These are phyloP conservation scores for Ectobius pallidus DNA, from an alignment of 2,888 invertebrate genomes.

Conservation along the genomic window DNA sequence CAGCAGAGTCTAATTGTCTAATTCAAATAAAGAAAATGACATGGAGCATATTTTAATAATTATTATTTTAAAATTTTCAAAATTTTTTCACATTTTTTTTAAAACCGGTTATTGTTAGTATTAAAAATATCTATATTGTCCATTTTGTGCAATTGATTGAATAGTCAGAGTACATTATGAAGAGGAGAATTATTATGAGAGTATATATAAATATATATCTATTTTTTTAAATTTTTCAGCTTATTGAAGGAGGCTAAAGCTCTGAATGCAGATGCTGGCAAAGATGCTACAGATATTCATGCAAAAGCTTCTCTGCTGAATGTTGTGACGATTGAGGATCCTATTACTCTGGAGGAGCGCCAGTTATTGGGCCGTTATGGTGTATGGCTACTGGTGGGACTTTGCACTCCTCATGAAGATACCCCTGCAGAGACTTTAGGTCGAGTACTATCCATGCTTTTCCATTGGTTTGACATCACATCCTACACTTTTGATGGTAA, in stretches of 20 bases:
- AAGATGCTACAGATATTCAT: constrained; percentile 57
- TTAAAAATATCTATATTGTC: too few species aligned
- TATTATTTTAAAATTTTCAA: too few species aligned
- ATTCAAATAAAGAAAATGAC: too few species aligned
- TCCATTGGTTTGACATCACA: constrained; percentile 99
- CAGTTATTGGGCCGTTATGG: constrained; percentile 93
- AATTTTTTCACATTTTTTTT: too few species aligned
- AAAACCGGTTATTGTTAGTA: too few species aligned
- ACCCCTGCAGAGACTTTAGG: constrained; percentile 83
- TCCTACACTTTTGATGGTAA: constrained; percentile 94
- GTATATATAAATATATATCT: too few species aligned
- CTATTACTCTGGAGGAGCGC: constrained; percentile 82
- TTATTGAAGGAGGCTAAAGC: constrained; percentile 92
- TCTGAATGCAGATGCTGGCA: constrained; percentile 69
- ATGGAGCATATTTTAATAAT: too few species aligned
- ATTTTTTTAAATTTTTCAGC: too few species aligned
- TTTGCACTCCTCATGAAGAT: constrained; percentile 81
- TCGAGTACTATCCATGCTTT: constrained; percentile 91
- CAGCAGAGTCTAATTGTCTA: too few species aligned
- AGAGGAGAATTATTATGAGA: too few species aligned
- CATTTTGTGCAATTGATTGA: too few species aligned
- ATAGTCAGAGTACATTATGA: too few species aligned
- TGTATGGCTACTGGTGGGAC: constrained; percentile 94
- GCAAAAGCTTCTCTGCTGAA: constrained; percentile 46
- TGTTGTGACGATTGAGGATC: constrained; percentile 62